Base-by-base conservation (phyloP, 2,113 vertebrate species). In the Puntigrus tetrazona region DNA sequence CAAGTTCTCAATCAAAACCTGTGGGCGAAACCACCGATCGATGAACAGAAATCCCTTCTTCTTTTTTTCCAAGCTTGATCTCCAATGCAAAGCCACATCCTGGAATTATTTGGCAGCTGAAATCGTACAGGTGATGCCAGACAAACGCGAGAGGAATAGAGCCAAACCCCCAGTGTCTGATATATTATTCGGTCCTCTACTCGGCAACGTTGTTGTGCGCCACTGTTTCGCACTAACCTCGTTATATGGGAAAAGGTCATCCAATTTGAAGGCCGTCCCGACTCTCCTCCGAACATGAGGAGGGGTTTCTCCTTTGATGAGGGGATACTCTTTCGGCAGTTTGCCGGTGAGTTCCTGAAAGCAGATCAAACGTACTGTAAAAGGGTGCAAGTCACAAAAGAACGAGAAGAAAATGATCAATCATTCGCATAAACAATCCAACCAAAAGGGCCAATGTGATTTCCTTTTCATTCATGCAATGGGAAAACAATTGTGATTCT, bases 321-420 rank as follows among this genome's bases (percentile, higher is more conserved):
- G 91, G 0, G 98, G 98, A 88, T 99, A 99, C 85, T 99, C 98
- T 88, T 96, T 95, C 11, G 98, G 98, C 88, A 99, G 94, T 89
- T 95, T 96, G 47, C 98, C 98, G 0, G 97, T 99, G 67, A 99
- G 93, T 88, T 98, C 97, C 98, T 99, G 85, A 92, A 86, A 11
- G 76, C 61, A 88, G 43, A 86, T 63, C 10, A n/a, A 43, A 73
- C 41, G 34, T 63, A 76, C 31, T 69, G 10, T 77, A 29, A 63
- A 76, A 34, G 25, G 27, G 2, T 18, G 16, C 22, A 52, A 34
- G 34, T 2, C 20, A 69, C 20, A 11, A 69, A n/a, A 69, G 9
- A 38, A 38, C 31, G 10, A 22, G 3, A 20, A 0, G 2, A 11
- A 38, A 11, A 38, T 34, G 31, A 31, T 22, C 20, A 34, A 67